Evolutionary conservation across 1,140 invertebrate species (phyloP), one percentile per base, ranked within the genome.

Genomic region (Macrotrachela quadricornifera): DNA sequence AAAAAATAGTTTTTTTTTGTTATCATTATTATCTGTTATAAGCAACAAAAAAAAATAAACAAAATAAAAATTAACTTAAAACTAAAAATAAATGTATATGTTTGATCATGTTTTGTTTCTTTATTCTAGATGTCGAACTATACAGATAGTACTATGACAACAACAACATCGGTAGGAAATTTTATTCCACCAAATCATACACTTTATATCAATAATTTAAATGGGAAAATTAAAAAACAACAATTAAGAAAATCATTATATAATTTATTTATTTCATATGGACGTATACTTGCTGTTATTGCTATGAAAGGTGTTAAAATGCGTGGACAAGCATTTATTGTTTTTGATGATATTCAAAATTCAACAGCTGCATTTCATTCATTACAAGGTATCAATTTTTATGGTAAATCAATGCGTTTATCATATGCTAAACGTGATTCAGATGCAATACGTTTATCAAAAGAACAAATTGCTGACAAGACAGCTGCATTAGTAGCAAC

Each of bases 341-440:
- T 97, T 59, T 99, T 99, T 62, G 96, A 97, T 66, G 94, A 99
- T 72, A 88, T 97, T 47, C 80, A 80, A 47, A 90, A 85, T 73
- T 85, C 90, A 1, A 88, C 90, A 12, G 94, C 87, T 67, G 94
- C 94, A 10, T 69, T 99, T 21, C 76, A 86, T 60, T 87, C 87
- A 45, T 94, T 96, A 88, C 87, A 95, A 73, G 87, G 90, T 46
- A 96, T 96, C 71, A 92, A 92, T 17, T 99, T 99, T 73, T 99
- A 97, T 73, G 94, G 97, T 64, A 99, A 99, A 74, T 88, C 90
- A 59, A 97, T 99, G 94, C 80, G 85, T 70, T 97, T 99, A 63
- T 83, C 90, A 64, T 99, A 90, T 69, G 75, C 81, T 14, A 90
- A 90, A 68, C 76, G 77, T 11, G 90, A 96, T 61, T 92, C 87